Evolutionary conservation across 2,888 invertebrate species (phyloP).

Genomic region (Pyrrhosoma nymphula): DNA sequence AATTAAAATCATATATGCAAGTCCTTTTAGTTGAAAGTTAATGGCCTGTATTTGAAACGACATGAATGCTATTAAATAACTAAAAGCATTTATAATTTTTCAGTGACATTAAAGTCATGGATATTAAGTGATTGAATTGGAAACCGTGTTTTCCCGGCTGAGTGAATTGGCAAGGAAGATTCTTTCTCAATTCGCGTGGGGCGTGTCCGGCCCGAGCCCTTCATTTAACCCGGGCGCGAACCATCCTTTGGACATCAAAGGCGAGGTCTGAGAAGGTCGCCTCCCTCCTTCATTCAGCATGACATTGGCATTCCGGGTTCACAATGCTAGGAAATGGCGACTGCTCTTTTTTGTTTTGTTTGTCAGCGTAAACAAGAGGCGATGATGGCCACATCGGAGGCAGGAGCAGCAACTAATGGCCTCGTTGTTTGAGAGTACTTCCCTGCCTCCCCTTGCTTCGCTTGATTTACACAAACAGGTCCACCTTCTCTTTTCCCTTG

Average conservation of each 20-base stretch:
- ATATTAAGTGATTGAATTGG: too few species aligned
- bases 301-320: background rate
- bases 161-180: background rate
- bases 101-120: too few species aligned
- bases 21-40: too few species aligned
- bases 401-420: background rate
- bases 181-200: background rate
- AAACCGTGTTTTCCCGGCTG: too few species aligned
- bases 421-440: background rate
- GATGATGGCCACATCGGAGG: background rate
- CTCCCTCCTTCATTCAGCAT: background rate
- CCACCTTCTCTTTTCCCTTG: background rate
- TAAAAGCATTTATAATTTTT: too few species aligned
- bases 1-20: too few species aligned
- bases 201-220: background rate
- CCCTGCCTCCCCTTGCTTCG: too few species aligned
- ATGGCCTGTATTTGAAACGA: too few species aligned
- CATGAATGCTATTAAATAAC: too few species aligned
- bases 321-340: background rate
- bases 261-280: background rate
- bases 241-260: background rate
- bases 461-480: background rate
- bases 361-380: background rate
- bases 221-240: background rate
- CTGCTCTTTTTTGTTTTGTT: background rate